Percentiles rank a stretch among this genome's conserved stretches.
These are phyloP conservation scores for Xanthia togata DNA, from an alignment of 2,888 invertebrate species.

Conservation along the genomic window DNA sequence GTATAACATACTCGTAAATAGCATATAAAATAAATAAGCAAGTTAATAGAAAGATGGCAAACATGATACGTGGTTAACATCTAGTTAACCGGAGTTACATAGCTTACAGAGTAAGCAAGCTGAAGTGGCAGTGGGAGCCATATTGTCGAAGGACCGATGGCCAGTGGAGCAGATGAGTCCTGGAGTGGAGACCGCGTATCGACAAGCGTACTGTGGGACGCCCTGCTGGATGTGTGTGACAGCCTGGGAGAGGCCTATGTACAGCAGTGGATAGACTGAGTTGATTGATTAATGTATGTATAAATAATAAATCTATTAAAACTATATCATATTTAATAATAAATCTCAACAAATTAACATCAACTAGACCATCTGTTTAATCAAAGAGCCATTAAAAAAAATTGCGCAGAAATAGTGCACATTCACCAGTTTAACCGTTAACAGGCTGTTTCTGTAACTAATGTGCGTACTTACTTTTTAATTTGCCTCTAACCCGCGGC, in stretches of 20 bases:
- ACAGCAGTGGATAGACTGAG: not conserved
- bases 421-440: slow-evolving; percentile 12
- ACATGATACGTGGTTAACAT: not conserved
- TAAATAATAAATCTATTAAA: too few species aligned
- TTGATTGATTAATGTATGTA: too few species aligned
- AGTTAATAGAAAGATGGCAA: not conserved
- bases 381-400: slow-evolving; percentile 4
- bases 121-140: too few species aligned
- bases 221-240: not conserved
- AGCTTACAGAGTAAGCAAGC: too few species aligned
- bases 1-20: too few species aligned
- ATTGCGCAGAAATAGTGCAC: slow-evolving; percentile 18
- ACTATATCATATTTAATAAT: not conserved
- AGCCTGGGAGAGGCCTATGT: not conserved
- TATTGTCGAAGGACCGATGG: too few species aligned
- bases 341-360: not conserved
- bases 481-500: slow-evolving; percentile 42
- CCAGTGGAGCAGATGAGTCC: not conserved
- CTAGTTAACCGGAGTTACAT: not conserved
- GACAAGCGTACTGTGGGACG: not conserved
- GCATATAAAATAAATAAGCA: too few species aligned
- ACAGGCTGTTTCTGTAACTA: slow-evolving; percentile 27
- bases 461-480: slow-evolving; percentile 45
- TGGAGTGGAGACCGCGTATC: not conserved
- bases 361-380: not conserved